phyloP scores from a whole-genome alignment of 2,797 vertebrate species.

The Catharus ustulatus region DNA sequence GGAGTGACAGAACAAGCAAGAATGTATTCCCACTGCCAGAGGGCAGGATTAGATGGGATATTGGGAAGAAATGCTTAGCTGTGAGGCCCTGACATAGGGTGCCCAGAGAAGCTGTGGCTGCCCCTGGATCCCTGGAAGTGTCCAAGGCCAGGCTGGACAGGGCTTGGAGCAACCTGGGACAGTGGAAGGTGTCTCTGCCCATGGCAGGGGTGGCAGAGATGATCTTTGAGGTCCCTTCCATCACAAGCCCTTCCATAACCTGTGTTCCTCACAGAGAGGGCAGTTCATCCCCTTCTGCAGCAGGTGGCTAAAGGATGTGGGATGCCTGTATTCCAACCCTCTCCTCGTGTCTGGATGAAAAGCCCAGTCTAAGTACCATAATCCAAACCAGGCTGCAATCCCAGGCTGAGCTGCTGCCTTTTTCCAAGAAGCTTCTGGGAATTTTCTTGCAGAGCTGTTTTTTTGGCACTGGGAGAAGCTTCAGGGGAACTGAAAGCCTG shows the following conservation, averaged over 20 bases:
- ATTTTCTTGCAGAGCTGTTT: conserved; percentile 9
- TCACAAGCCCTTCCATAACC: neutral
- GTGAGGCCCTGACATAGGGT: neutral
- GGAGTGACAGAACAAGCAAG: neutral
- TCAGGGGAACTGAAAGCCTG: conserved; percentile 15
- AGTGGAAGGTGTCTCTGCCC: neutral
- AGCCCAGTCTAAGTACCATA: neutral
- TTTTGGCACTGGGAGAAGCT: conserved; percentile 60
- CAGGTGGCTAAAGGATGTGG: neutral
- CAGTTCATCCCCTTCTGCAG: neutral
- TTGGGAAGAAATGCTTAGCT: neutral
- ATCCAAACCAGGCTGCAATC: conserved; percentile 40
- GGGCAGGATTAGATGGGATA: neutral
- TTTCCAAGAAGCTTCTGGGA: conserved; percentile 60
- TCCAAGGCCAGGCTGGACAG: accelerated
- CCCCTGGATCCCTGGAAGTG: neutral
- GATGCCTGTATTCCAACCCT: neutral
- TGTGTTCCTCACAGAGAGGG: neutral
- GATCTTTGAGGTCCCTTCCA: neutral
- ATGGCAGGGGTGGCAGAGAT: neutral
- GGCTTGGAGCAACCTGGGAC: accelerated
- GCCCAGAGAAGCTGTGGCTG: neutral
- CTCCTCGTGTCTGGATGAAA: neutral
- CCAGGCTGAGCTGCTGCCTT: conserved; percentile 27
- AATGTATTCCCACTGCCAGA: neutral